Base-by-base conservation (phyloP, 2,888 invertebrate genomes). In the Volucella bombylans region DNA sequence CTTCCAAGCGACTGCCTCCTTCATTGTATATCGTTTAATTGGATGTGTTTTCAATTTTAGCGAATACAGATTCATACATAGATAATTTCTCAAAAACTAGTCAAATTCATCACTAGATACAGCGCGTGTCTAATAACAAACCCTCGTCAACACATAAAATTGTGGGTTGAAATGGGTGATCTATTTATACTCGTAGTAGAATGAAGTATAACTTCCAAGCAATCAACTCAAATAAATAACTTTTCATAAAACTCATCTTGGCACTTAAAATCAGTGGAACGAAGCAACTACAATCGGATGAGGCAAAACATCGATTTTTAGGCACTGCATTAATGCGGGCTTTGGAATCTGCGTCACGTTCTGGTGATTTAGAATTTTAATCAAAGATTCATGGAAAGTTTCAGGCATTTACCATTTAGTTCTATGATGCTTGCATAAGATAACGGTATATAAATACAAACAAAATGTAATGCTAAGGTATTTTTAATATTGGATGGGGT, bases 301-400 rank as follows among this genome's bases (percentile, higher is more conserved):
- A 59, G 47, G 68, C 11, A 41, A 43, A 68, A 64, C 54, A 80
- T 81, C 45, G 80, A 80, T 80, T 80, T 73, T 45, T 50, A 64
- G 57, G 55, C 55, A 57, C 38, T 11, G 57, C 18, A 23, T 64
- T 49, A 69, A 74, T 81, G 39, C 15, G 45, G 73, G 49, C 68
- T 64, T 74, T 81, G 68, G 55, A 81, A 74, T 69, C 57, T 45
- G 50, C 18, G 52, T 49, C 57, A 68, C 39, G 50, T 64, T 80
- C 38, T 50, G 41, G 49, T 57, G 49, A 65, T 68, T 68, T 55
- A 9, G 11, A 55, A 43, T 59, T 76, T 41, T 43, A 50, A 59
- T 67, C 23, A 43, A n/a, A 55, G 8, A n/a, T 4, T 18, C 2
- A 8, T 23, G 47, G 10, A 52, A 67, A 23, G 61, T 15, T 67